Conservation (phyloP, 1,140 invertebrate genomes). For the Orussus abietinus region DNA sequence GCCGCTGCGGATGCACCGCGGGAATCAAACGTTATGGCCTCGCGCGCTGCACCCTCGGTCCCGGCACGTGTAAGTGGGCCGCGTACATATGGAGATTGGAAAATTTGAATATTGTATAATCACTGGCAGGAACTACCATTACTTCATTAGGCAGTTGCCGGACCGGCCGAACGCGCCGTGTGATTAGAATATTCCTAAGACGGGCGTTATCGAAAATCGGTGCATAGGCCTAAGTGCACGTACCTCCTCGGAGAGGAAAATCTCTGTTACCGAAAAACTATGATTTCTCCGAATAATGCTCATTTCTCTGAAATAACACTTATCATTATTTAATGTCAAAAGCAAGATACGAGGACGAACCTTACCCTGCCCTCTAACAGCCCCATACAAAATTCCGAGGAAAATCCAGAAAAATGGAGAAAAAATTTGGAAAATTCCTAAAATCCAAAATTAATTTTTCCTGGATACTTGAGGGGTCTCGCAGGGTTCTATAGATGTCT, state of each 20-base stretch:
- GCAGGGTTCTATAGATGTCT: too few species aligned
- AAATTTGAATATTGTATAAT: slow-evolving; percentile 1
- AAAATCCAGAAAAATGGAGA: too few species aligned
- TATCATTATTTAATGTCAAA: background rate
- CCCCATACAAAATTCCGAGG: too few species aligned
- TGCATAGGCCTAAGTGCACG: background rate
- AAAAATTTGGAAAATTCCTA: too few species aligned
- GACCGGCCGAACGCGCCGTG: background rate
- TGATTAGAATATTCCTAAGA: background rate
- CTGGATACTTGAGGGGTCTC: too few species aligned
- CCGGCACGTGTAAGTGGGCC: background rate
- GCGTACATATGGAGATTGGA: background rate
- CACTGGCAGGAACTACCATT: background rate
- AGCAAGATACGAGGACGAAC: too few species aligned
- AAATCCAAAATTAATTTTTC: too few species aligned
- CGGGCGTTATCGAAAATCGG: too few species aligned
- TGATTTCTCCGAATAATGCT: background rate
- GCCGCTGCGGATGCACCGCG: background rate
- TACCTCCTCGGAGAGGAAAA: background rate
- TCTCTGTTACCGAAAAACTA: background rate
- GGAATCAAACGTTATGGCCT: background rate
- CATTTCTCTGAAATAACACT: background rate
- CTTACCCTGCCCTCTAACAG: too few species aligned
- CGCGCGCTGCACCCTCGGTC: background rate
- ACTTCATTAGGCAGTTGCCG: background rate